Conservation (phyloP, 2,113 vertebrate species). For the Probosciger aterrimus region DNA sequence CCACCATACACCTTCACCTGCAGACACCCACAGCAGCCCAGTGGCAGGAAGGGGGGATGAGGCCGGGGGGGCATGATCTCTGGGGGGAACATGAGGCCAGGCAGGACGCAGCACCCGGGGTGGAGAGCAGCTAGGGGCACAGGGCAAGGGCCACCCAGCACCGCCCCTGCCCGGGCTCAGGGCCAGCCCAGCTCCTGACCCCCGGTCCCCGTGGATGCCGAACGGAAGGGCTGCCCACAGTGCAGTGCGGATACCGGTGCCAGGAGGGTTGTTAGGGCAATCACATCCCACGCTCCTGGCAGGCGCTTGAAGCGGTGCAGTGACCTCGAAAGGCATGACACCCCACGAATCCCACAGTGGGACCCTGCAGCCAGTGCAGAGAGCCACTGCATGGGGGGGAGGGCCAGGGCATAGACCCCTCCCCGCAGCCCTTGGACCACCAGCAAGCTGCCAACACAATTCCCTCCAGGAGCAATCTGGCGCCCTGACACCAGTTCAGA, state of each 20-base stretch:
- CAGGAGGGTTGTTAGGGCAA: background rate
- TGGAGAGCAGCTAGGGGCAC: background rate
- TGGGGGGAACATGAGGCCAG: background rate
- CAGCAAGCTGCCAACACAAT: background rate
- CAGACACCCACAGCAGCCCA: background rate
- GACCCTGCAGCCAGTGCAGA: background rate
- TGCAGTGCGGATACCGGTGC: background rate
- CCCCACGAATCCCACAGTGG: background rate
- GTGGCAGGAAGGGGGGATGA: background rate
- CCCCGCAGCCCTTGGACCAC: background rate
- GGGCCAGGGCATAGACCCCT: background rate
- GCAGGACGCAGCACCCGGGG: background rate
- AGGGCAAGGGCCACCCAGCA: background rate
- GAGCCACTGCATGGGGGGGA: too few species aligned
- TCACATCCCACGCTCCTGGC: background rate
- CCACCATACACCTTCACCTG: background rate
- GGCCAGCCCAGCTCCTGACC: background rate
- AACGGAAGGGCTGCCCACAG: background rate
- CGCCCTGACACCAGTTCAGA: background rate
- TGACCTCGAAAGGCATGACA: background rate
- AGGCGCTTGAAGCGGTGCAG: conserved; percentile 23
- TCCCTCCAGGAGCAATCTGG: background rate
- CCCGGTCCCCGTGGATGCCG: background rate
- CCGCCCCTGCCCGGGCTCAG: background rate
- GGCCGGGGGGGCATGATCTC: too few species aligned